phyloP scores from a whole-genome alignment of 2,113 vertebrate species.

The Aepyceros melampus region DNA sequence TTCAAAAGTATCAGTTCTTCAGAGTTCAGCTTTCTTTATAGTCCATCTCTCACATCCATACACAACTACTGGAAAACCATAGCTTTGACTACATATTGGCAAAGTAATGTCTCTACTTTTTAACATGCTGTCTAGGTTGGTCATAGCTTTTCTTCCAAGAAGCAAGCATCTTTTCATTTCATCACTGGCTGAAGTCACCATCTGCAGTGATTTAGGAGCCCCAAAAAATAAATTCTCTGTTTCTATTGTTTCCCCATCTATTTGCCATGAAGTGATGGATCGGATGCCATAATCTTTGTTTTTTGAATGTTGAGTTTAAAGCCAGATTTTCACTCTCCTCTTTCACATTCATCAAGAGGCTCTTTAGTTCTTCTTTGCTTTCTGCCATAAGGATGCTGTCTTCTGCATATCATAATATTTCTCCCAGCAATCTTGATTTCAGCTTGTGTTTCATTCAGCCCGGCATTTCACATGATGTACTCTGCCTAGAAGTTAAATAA shows the following conservation, averaged over 20 bases:
- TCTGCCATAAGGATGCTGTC: neutral
- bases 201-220: neutral
- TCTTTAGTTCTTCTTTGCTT: neutral
- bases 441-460: neutral
- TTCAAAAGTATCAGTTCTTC: neutral
- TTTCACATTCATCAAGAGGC: neutral
- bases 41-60: neutral
- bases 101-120: neutral
- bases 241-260: neutral
- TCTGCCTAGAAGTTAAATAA: neutral
- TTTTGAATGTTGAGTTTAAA: neutral
- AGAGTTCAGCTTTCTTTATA: neutral
- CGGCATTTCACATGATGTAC: neutral
- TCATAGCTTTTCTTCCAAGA: neutral
- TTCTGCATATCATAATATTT: neutral
- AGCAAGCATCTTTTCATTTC: neutral
- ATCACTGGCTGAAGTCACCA: neutral
- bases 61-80: neutral
- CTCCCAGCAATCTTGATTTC: neutral
- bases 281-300: neutral
- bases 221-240: neutral
- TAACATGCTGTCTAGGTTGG: neutral
- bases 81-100: neutral
- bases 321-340: neutral
- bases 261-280: neutral